Conservation (phyloP, 2,888 invertebrate species). For the Cheilosia impressa region DNA sequence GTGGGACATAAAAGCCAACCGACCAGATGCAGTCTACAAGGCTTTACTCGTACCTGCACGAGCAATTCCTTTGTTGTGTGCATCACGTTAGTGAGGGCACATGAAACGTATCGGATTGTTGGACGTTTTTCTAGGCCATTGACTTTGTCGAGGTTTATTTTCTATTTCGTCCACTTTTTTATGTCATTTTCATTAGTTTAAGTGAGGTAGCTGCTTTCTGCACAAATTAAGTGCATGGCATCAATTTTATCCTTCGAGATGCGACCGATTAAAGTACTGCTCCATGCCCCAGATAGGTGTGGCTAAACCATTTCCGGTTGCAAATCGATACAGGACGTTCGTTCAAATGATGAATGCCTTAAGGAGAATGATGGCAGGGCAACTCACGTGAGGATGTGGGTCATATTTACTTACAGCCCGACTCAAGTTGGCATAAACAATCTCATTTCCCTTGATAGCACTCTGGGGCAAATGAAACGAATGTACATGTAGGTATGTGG, state of each 20-base stretch:
- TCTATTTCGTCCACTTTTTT: conserved; percentile 10
- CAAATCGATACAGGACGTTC: conserved; percentile 14
- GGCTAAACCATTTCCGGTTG: conserved; percentile 38
- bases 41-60: conserved; percentile 22
- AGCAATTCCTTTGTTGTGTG: conserved; percentile 27
- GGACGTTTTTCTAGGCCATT: conserved; percentile 65
- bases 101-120: conserved; percentile 47
- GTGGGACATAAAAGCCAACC: conserved; percentile 55
- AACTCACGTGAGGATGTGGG: conserved; percentile 16
- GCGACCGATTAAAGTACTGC: conserved; percentile 22
- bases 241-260: conserved; percentile 39
- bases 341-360: conserved; percentile 28
- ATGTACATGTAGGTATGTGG: neutral
- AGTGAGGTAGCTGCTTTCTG: conserved; percentile 21
- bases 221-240: conserved; percentile 45
- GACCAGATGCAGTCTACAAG: conserved; percentile 58
- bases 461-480: conserved; percentile 27
- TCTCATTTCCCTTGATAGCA: conserved; percentile 36
- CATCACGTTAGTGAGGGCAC: conserved; percentile 14
- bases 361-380: neutral
- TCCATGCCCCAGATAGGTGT: conserved; percentile 22
- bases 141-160: conserved; percentile 32
- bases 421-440: conserved; percentile 28
- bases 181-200: conserved; percentile 40
- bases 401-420: neutral